Evolutionary conservation across 2,797 vertebrate species (phyloP).

Genomic region (Falco cherrug): DNA sequence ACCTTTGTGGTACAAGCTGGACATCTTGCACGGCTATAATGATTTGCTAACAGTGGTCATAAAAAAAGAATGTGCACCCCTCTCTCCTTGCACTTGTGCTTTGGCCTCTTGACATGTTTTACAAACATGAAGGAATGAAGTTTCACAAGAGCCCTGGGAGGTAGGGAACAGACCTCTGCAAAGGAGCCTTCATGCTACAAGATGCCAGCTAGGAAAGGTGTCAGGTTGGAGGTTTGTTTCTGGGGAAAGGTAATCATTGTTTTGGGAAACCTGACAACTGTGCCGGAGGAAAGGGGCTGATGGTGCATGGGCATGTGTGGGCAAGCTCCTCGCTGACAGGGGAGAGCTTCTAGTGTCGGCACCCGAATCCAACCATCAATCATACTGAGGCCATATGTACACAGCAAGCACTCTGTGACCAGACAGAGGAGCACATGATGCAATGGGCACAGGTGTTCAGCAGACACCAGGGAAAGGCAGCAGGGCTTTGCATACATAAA

Average conservation of each 20-base stretch:
- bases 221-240: neutral
- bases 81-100: neutral
- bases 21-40: neutral
- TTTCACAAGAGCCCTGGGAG: neutral
- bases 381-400: neutral
- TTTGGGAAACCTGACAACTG: conserved; percentile 45
- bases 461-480: conserved; percentile 40
- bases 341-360: conserved; percentile 27
- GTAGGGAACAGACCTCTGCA: neutral
- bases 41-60: neutral
- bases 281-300: conserved; percentile 17
- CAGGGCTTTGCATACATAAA: conserved; percentile 48
- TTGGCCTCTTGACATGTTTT: neutral
- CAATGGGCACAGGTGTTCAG: conserved; percentile 71
- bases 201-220: neutral
- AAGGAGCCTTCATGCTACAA: neutral
- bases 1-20: neutral
- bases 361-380: conserved; percentile 15
- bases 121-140: neutral
- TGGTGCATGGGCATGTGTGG: neutral
- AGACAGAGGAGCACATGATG: conserved; percentile 60
- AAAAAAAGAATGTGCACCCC: accelerated
- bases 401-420: neutral
- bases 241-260: conserved; percentile 37
- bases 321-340: neutral